Conservation (phyloP, 1,140 invertebrate species). For the Hycleus cichorii region DNA sequence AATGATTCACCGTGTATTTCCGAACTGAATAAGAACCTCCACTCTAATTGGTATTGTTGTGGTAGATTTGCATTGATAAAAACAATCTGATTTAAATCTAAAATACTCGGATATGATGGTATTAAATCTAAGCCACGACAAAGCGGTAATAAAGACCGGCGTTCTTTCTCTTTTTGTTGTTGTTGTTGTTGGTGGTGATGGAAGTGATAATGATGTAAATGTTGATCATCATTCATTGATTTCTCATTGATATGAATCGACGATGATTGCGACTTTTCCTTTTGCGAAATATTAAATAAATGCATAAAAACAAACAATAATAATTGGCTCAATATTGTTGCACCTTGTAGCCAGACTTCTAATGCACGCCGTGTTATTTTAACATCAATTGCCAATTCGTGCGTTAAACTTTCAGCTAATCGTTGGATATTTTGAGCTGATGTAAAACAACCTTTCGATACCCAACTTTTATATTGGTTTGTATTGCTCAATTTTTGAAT, state of each 20-base stretch:
- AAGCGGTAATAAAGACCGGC: conserved; percentile 45
- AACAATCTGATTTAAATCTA: conserved; percentile 67
- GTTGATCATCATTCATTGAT: conserved; percentile 9
- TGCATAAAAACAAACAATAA: conserved; percentile 39
- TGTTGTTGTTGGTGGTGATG: conserved; percentile 9
- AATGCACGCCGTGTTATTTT: conserved; percentile 29
- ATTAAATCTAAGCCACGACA: conserved; percentile 57
- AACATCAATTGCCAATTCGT: conserved; percentile 33
- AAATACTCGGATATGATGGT: conserved; percentile 67
- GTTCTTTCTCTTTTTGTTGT: conserved; percentile 32
- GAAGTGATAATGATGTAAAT: background rate
- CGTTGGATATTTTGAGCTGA: conserved; percentile 39
- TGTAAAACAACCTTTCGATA: conserved; percentile 35
- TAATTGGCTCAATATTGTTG: conserved; percentile 36
- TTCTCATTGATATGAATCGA: background rate
- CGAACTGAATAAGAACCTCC: conserved; percentile 77
- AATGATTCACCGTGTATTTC: conserved; percentile 78
- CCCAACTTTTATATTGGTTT: conserved; percentile 39
- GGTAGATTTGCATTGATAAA: conserved; percentile 71
- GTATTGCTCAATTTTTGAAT: conserved; percentile 44
- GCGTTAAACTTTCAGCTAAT: conserved; percentile 38
- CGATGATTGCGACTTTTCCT: conserved; percentile 23
- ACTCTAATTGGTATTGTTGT: conserved; percentile 61
- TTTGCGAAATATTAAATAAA: conserved; percentile 38
- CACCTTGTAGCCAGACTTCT: conserved; percentile 37